Base-by-base conservation (phyloP, 92 coral and sea anemone species). In the Paragorgia papillata region DNA sequence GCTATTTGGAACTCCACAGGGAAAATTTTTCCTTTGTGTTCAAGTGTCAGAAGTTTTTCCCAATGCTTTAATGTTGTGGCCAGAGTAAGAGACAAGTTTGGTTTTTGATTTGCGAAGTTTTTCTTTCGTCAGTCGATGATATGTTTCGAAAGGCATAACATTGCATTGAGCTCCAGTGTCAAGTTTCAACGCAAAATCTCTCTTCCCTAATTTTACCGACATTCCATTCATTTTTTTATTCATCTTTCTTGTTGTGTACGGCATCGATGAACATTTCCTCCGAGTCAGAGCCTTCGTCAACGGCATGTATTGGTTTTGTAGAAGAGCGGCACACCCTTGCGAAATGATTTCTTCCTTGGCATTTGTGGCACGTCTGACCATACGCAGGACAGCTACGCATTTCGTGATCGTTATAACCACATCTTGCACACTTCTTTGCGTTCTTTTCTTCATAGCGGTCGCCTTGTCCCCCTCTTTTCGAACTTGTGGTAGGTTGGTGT, bases 101-200 rank as follows among this genome's bases (percentile, higher is more conserved):
- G 74, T 55, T 17, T 57, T 63, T 26, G 79, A 85, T 64, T 57
- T 85, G 30, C 6, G 62, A 61, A 48, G 44, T 53, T 41, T 61
- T 53, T 62, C 85, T 5, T 62, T 37, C 41, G 73, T 80, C 69
- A 80, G 51, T 51, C 75, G 30, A 20, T 73, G 44, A 22, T 63
- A 74, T 37, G 75, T 18, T 24, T 32, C 39, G 22, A 58, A n/a
- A 5, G 79, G 82, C 73, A 77, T 77, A 35, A 81, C 82, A 64
- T 79, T 84, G 69, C 84, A 70, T 24, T 79, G 81, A 27, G 84
- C 84, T 2, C 85, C 88, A 20, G 88, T 80, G 73, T 85, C 89
- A 25, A 85, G 61, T 26, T 85, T 85, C 62, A 80, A 53, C 58
- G 58, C 58, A 53, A 53, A 4, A 53, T 53, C 58, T 53, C 18